Base-by-base conservation (phyloP, 2,888 invertebrate species). In the Amphimallon solstitiale region DNA sequence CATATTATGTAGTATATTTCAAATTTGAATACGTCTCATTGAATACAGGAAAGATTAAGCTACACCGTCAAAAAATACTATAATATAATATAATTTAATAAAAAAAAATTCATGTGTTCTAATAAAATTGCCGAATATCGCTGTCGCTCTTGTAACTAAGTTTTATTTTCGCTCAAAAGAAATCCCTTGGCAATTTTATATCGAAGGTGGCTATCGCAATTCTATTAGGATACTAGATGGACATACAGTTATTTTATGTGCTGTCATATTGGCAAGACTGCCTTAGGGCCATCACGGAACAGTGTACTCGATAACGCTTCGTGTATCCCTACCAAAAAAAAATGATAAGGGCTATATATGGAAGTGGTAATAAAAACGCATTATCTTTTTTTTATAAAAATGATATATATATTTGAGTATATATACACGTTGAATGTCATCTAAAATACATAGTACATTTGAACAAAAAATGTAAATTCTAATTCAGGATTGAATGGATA, bases 161-260 rank as follows among this genome's bases (percentile, higher is more conserved):
- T 71, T 73, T 69, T 65, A 61, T 67, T 40, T 15, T 21, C 49
- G 63, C 68, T 65, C 64, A 69, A 70, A 71, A 70, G 70, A 72
- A 71, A 71, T 76, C 77, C 78, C 75, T 70, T 61, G 76, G 73
- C 75, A 75, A 75, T 75, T 75, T 73, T 72, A 74, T 77, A 77
- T 77, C 78, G 77, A 79, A 80, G 80, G 80, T 80, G 80, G 79
- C 77, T 73, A 78, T 78, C 77, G 71, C 78, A 80, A 80, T 80
- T 78, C 78, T 78, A 80, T 80, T 80, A 80, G 75, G 65, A 61
- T 68, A 71, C 60, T 76, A 74, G 78, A 79, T 78, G 80, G 81
- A 79, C 80, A 78, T 76, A 78, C 80, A 80, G 77, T 81, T 81
- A 80, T 79, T 81, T 81, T 81, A 81, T 78, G 78, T 79, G 75